These are phyloP conservation scores for Psilanteris sp. DNA, from an alignment of 1,140 invertebrate genomes.

Conservation along the genomic window DNA sequence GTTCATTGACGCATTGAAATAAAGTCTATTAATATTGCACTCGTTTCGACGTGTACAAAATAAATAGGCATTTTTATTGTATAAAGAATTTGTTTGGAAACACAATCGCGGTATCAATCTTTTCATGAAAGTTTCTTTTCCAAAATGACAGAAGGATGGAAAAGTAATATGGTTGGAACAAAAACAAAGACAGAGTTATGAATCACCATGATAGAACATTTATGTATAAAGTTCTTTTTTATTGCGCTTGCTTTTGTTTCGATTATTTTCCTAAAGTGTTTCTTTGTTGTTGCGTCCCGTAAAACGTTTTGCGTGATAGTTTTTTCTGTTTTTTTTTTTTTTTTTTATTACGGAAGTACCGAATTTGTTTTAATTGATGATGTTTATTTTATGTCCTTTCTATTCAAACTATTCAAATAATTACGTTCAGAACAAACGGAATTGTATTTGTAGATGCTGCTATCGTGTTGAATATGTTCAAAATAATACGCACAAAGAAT, in stretches of 20 bases:
- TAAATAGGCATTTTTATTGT: slow-evolving; percentile 16
- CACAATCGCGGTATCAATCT: slow-evolving; percentile 23
- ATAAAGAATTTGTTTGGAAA: slow-evolving; percentile 10
- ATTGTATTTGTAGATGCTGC: neutral
- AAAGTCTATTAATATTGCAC: too few species aligned
- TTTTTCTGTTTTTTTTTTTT: too few species aligned
- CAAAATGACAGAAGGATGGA: slow-evolving; percentile 19
- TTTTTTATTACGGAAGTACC: neutral
- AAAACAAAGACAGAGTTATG: slow-evolving; percentile 37
- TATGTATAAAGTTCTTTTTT: slow-evolving; percentile 34
- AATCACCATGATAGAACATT: slow-evolving; percentile 39
- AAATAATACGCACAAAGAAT: neutral
- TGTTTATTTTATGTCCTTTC: neutral
- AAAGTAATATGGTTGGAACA: slow-evolving; percentile 11
- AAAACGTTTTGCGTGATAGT: neutral
- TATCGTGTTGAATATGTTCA: neutral
- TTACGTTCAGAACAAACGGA: slow-evolving; percentile 2
- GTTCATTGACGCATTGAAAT: too few species aligned
- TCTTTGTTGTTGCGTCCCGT: slow-evolving; percentile 10
- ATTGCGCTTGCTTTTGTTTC: slow-evolving; percentile 22
- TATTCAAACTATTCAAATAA: slow-evolving; percentile 1
- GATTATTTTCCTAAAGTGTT: slow-evolving; percentile 25
- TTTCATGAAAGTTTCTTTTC: slow-evolving; percentile 24
- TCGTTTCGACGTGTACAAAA: too few species aligned
- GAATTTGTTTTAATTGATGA: slow-evolving; percentile 5